Percentiles rank a stretch among this genome's conserved stretches.
Conservation (phyloP, 2,888 invertebrate species). For the Agrochola lota region DNA sequence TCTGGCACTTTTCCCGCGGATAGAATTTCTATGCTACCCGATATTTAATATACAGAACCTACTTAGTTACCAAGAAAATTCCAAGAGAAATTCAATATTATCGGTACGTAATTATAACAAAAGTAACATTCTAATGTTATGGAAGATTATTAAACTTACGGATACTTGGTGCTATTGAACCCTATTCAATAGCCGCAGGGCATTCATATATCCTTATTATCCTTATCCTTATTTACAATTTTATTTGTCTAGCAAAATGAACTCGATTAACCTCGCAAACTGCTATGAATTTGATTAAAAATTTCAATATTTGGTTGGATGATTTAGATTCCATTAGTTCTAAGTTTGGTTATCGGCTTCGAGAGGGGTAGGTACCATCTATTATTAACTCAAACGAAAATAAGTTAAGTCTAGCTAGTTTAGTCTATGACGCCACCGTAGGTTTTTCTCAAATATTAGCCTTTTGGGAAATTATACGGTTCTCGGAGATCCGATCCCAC, state of each 20-base stretch:
- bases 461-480: constrained; percentile 65
- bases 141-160: constrained; percentile 1
- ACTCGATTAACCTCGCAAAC: not conserved
- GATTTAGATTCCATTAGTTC: constrained; percentile 33
- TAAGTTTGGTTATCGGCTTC: constrained; percentile 27
- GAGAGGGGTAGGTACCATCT: not conserved
- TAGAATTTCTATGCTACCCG: constrained; percentile 81
- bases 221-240: not conserved
- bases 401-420: constrained; percentile 24
- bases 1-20: constrained; percentile 86
- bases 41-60: constrained; percentile 77
- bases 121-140: constrained; percentile 27
- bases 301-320: not conserved
- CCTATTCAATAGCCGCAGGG: constrained; percentile 19
- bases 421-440: constrained; percentile 37
- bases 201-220: constrained; percentile 28
- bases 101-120: constrained; percentile 38
- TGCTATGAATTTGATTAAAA: constrained; percentile 19
- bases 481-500: constrained; percentile 42
- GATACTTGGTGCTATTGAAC: not conserved
- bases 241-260: not conserved
- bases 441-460: constrained; percentile 35
- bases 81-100: constrained; percentile 76
- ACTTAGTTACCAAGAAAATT: constrained; percentile 72
- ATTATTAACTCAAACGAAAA: constrained; percentile 44